A percentile compares a stretch with the other conserved stretches of the same genome.
Evolutionary conservation across 2,888 invertebrate species (phyloP).

Genomic region (Andrena haemorrhoa): DNA sequence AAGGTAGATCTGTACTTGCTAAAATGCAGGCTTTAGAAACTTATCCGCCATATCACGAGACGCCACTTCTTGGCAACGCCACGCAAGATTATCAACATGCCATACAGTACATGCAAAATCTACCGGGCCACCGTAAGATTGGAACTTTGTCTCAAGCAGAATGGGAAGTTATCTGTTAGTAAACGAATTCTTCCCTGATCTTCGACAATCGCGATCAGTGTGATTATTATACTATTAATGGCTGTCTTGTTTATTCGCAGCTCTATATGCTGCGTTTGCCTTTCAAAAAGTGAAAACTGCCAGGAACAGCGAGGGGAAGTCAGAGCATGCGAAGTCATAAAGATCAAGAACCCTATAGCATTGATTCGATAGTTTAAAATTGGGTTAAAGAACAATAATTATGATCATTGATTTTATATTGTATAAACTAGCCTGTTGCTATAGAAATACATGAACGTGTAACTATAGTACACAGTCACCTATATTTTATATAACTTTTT

Average conservation of each 20-base stretch:
- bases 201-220: constrained; percentile 16
- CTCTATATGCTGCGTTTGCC: constrained; percentile 93
- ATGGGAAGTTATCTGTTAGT: constrained; percentile 97
- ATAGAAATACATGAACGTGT: constrained; percentile 32
- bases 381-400: constrained; percentile 16
- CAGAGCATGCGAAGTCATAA: constrained; percentile 72
- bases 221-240: constrained; percentile 34
- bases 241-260: constrained; percentile 83
- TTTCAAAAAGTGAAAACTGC: constrained; percentile 91
- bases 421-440: constrained; percentile 79
- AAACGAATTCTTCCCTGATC: constrained; percentile 44
- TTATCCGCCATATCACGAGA: constrained; percentile 89
- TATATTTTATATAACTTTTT: constrained; percentile 23
- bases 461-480: constrained; percentile 31
- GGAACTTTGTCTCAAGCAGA: constrained; percentile 95
- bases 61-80: constrained; percentile 87
- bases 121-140: constrained; percentile 84
- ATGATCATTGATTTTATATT: constrained; percentile 42
- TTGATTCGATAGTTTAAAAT: constrained; percentile 28
- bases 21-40: constrained; percentile 93
- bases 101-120: constrained; percentile 86
- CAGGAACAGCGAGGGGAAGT: constrained; percentile 89
- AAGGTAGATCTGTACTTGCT: constrained; percentile 88
- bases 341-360: background rate
- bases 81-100: constrained; percentile 91